Evolutionary conservation across 2,113 vertebrate species (phyloP), one percentile per base, ranked within the genome.

Genomic region (Pachyramphus minor): DNA sequence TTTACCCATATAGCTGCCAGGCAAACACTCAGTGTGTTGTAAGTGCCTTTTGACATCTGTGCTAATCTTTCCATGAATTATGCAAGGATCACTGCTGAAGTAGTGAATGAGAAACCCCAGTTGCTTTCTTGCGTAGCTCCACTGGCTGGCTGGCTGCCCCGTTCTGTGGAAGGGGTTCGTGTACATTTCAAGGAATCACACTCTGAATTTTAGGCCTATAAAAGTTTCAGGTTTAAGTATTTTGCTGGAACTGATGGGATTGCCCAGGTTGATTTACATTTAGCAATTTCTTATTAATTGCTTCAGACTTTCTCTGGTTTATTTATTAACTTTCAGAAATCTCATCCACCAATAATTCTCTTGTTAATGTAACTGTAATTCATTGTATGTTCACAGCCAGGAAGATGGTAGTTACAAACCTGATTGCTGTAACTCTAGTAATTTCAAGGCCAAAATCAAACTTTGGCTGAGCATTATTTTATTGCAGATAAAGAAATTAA

Each of bases 41-140:
- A 93, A 96, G 41, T 84, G 52, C 47, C 72, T 94, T 95, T 81
- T 93, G 90, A 93, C 93, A 93, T 95, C 86, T 90, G 83, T 90
- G 37, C 95, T 94, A 94, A 96, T 90, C 95, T 92, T 92, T 73
- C 72, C 17, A 12, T 92, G 74, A 87, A 94, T 92, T 92, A 89
- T 89, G 73, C 88, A 96, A 95, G 42, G 52, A 78, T 58, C 56
- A 14, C 49, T 71, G 80, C 82, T 10, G 15, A 93, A 95, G 68
- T 83, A 93, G 62, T 92, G 88, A 96, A 89, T 78, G 93, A 96
- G 90, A 95, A 97, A 82, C 19, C 30, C 69, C 64, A 41, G 15
- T 56, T 94, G 9, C 53, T 84, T 92, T 84, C 90, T 96, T 92
- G 95, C 84, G 12, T 68, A 94, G 96, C 62, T 92, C 11, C 37